Evolutionary conservation across 2,797 vertebrate genomes (phyloP), one percentile per base, ranked within the genome.

Genomic region (Carapus acus): DNA sequence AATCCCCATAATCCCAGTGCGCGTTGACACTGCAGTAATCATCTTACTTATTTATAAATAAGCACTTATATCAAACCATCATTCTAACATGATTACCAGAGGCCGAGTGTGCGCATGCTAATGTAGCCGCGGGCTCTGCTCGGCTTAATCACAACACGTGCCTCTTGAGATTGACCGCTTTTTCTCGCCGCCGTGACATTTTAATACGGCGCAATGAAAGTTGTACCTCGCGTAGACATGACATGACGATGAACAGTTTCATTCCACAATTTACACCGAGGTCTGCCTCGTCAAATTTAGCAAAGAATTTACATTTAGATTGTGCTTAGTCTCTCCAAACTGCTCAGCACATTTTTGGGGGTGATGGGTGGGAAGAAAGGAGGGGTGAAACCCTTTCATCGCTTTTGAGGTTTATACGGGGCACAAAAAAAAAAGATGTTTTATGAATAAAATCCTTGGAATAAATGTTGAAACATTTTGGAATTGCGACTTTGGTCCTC

Each of bases 101-200:
- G 41, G 47, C 48, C 47, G 49, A 27, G 27, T 56, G 65, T 44
- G 55, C 42, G 56, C 54, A 34, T 54, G 50, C 65, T 37, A 43
- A 46, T 7, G 20, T 34, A 38, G 46, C 43, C 40, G 16, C 56
- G 59, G 60, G 38, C 24, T 67, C 58, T 70, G 54, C 58, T 51
- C 20, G 55, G 44, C 65, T 69, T 49, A 4, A 36, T 36, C 34
- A 15, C 64, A 54, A 29, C 31, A 49, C 59, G 74, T 83, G 82
- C 81, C 82, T 83, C 62, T 64, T 42, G 62, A 73, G 67, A 78
- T 66, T 76, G 54, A 60, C 61, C 62, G 62, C 57, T 58, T 46
- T 71, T 49, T 58, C 62, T 37, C 40, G 71, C 62, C 70, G 37
- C 31, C 31, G 14, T 59, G 75, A 64, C 54, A 13, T 55, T 69